Base-by-base conservation (phyloP, 2,113 vertebrate genomes). In the Ranitomeya imitator region DNA sequence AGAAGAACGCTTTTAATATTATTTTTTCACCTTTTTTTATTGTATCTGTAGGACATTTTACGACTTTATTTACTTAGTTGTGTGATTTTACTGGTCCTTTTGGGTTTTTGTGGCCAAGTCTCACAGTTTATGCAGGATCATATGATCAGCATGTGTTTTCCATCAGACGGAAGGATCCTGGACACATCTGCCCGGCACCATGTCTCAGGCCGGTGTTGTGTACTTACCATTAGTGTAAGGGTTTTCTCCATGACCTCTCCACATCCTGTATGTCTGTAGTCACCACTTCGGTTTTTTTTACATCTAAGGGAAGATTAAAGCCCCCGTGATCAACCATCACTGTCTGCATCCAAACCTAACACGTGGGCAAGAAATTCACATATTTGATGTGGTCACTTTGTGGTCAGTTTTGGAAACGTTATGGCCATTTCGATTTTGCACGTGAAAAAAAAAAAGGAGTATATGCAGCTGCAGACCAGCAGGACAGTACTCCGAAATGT, bases 111-210 rank as follows among this genome's bases (percentile, higher is more conserved):
- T 21, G 61, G 16, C 63, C 51, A 63, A 21, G 54, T 7, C 10
- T 26, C 31, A 45, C 4, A 12, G 19, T 18, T 23, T 82, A 61
- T 37, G 31, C 60, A 65, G 45, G 65, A 76, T 74, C 15, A 59
- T 37, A 76, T 76, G 67, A 59, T 52, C n/a, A 19, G 69, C 83
- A 85, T 74, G 21, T 85, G 83, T 37, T 85, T 74, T 26, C 69
- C 54, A 85, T 85, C 54, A 59, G 83, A 85, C 67, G 14, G 83
- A 12, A 51, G 16, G 54, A 14, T 73, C 69, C 83, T 59, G 26
- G 18, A 59, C 83, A 73, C 83, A 85, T 76, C 54, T 85, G 83
- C 51, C 69, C 7, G 45, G 26, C 61, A 15, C 82, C n/a, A n/a
- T 57, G 83, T 85, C 83, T 76, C 54, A 45, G 23, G 52, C 26